Evolutionary conservation across 2,113 vertebrate species (phyloP), one percentile per base, ranked within the genome.

Genomic region (Irena cyanogastra): DNA sequence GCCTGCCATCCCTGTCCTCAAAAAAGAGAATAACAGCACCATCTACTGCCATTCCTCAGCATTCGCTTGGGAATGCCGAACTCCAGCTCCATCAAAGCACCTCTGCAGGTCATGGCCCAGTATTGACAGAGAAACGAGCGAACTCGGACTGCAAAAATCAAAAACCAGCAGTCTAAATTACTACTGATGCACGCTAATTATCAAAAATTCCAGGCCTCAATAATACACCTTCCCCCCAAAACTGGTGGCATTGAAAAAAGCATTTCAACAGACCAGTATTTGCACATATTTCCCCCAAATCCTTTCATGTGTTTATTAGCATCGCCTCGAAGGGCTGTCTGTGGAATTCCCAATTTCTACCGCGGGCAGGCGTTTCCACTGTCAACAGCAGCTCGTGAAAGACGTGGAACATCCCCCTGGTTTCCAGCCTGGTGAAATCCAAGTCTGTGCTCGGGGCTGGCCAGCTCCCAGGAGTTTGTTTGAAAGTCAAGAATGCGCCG

Each of bases 11-110:
- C 27, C 33, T 33, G 49, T 7, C 28, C 66, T 77, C 92, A 68
- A 97, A 95, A 96, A 80, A 65, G 94, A 97, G 95, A 94, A 89
- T 93, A 90, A 95, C 85, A 91, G 95, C 97, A 96, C 97, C 97
- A 97, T 93, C 97, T 97, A 95, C 94, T 96, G 97, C 42, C 77
- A 11, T 50, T 71, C 39, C 14, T 41, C 6, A 35, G 87, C 61
- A 93, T 31, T 41, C 54, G n/a, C 91, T 56, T 37, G 72, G 44
- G 52, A 59, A 90, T 83, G 22, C 11, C 56, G 17, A 72, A 70
- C 13, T 37, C 10, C 68, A 13, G 39, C 65, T 69, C 63, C 66
- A 28, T 3, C 64, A 21, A 23, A 47, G 37, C 70, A 21, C n/a
- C 74, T 54, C 83, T 41, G 63, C 60, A 52, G 45, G 28, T 65